Evolutionary conservation across 2,113 vertebrate species (phyloP).

Genomic region (Neodontobutis hainanensis): DNA sequence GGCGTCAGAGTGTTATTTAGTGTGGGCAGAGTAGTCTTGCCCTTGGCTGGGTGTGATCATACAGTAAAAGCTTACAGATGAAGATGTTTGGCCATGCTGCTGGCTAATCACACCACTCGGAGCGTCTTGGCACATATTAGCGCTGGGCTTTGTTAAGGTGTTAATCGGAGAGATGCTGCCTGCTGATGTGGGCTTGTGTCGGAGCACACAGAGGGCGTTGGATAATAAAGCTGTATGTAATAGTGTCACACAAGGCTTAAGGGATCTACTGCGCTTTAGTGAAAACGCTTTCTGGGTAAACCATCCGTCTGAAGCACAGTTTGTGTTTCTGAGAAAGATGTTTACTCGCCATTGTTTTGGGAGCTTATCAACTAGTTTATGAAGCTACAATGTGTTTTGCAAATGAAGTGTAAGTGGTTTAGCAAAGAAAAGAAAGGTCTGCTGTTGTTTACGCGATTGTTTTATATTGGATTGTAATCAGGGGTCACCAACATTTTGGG

Average conservation of each 20-base stretch:
- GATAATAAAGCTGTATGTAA: slow-evolving; percentile 8
- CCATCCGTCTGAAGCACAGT: slow-evolving; percentile 1
- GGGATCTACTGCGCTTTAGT: not conserved
- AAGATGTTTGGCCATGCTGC: slow-evolving; percentile 14
- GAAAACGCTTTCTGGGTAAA: slow-evolving; percentile 22
- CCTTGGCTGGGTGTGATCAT: slow-evolving; percentile 15
- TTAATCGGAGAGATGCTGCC: slow-evolving; percentile 30
- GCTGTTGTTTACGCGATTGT: no score
- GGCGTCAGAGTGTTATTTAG: not conserved
- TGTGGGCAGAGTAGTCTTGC: no score
- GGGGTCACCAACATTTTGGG: no score
- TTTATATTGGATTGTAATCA: no score
- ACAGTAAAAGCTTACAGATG: not conserved
- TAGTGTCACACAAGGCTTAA: not conserved
- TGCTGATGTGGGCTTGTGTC: slow-evolving; percentile 4
- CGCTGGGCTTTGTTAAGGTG: slow-evolving; percentile 35
- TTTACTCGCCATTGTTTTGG: not conserved
- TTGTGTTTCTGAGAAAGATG: not conserved
- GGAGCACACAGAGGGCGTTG: not conserved
- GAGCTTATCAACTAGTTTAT: not conserved
- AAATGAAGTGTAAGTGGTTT: no score
- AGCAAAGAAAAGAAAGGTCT: no score
- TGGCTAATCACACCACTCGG: slow-evolving; percentile 10
- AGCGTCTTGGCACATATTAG: slow-evolving; percentile 6
- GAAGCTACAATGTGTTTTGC: no score